phyloP scores from a whole-genome alignment of 2,888 invertebrate genomes.

The Sisyra nigra region DNA sequence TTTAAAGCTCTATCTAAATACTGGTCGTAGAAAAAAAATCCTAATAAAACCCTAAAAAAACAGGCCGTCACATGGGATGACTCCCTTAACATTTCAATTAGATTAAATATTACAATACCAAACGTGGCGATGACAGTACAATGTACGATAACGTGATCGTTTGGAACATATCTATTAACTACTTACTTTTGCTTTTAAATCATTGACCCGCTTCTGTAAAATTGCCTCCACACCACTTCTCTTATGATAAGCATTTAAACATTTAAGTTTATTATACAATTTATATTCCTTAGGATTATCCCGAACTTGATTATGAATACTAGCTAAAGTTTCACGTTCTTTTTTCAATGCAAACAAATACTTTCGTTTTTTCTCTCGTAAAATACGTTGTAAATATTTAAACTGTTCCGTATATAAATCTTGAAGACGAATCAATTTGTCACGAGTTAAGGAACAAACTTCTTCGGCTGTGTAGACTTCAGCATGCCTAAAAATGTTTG shows the following conservation, averaged over 20 bases:
- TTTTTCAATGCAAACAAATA: slow-evolving; percentile 56
- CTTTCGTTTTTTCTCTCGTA: slow-evolving; percentile 53
- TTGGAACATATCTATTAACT: no score
- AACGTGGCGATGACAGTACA: no score
- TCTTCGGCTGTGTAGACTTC: slow-evolving; percentile 83
- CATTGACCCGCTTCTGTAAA: slow-evolving; percentile 58
- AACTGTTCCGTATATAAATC: slow-evolving; percentile 72
- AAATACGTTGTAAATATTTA: slow-evolving; percentile 49
- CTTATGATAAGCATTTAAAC: slow-evolving; percentile 63
- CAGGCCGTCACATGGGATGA: no score
- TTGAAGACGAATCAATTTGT: slow-evolving; percentile 60
- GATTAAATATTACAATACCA: no score
- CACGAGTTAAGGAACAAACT: slow-evolving; percentile 58
- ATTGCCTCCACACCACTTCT: slow-evolving; percentile 66
- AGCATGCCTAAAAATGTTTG: slow-evolving; percentile 48
- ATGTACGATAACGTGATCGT: no score
- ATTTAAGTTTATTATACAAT: slow-evolving; percentile 64
- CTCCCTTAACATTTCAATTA: no score
- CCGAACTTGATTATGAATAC: slow-evolving; percentile 56
- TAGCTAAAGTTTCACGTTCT: slow-evolving; percentile 70
- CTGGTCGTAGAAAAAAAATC: no score
- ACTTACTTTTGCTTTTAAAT: slow-evolving; percentile 34
- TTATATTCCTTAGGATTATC: slow-evolving; percentile 53
- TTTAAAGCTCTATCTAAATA: no score
- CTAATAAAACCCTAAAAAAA: no score